A percentile compares a stretch with the other conserved stretches of the same genome.
These are phyloP conservation scores for Tenthredo amoena DNA, from an alignment of 2,888 invertebrate species.

Conservation along the genomic window DNA sequence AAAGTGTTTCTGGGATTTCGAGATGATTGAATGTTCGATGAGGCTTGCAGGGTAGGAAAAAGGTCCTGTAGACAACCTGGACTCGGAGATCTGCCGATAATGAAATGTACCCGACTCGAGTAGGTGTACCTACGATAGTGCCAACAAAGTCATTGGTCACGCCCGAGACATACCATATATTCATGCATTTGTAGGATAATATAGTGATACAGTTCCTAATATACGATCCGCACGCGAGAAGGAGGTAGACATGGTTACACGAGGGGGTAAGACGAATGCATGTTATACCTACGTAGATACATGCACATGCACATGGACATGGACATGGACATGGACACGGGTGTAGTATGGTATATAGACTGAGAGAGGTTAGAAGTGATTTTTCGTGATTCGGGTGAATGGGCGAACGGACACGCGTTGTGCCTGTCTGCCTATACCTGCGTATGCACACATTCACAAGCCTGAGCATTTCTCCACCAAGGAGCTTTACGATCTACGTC, in stretches of 20 bases:
- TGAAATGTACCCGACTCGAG: conserved; percentile 11
- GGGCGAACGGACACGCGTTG: conserved; percentile 63
- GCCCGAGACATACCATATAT: conserved; percentile 20
- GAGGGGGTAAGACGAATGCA: background rate
- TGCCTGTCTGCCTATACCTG: background rate
- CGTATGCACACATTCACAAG: background rate
- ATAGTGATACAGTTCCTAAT: conserved; percentile 20
- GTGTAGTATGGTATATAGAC: background rate
- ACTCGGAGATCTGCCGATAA: background rate
- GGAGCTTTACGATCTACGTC: conserved; percentile 25
- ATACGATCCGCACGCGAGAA: conserved; percentile 25
- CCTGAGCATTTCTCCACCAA: background rate
- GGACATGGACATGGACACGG: background rate
- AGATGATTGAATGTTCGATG: background rate
- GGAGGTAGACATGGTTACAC: background rate
- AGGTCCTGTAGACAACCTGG: background rate
- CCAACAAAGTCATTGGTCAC: conserved; percentile 47
- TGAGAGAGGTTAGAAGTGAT: conserved; percentile 58
- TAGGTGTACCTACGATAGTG: conserved; percentile 27
- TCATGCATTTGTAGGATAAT: background rate
- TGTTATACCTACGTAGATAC: background rate
- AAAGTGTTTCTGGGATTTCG: background rate
- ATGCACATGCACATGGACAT: background rate
- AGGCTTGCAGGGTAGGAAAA: background rate
- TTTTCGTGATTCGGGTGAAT: conserved; percentile 77